Evolutionary conservation across 2,888 invertebrate species (phyloP), one percentile per base, ranked within the genome.

Genomic region (Perdita meconis): DNA sequence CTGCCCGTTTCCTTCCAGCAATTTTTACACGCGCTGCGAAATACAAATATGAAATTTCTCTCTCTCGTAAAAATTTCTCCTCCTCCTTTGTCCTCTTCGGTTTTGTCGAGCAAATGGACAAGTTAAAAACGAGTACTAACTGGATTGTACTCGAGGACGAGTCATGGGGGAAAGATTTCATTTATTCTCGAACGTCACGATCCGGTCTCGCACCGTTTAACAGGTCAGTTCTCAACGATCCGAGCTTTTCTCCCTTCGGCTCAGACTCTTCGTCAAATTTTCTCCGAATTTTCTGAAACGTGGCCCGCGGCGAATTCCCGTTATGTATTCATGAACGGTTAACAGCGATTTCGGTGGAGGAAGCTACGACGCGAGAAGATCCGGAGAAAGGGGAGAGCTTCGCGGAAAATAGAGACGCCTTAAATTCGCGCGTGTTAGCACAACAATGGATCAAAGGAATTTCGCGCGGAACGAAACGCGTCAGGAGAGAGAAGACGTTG

Each of bases 401-500:
- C 51, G 67, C 44, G 47, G 59, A 60, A 44, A 71, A 78, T 60
- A 38, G 63, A 55, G 78, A 57, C 66, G 66, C 47, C 38, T 78
- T 72, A 78, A 71, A 78, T 63, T 72, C 63, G 53, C 63, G 61
- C 51, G 56, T 44, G 63, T 78, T 71, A 40, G 63, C 63, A 40
- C 78, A 78, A 78, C 78, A 78, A 78, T 71, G 57, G 66, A 47
- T 63, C 66, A 78, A 72, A 78, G 72, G 72, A 55, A 47, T 78
- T 38, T 60, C 44, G 36, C 65, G 71, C 36, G 57, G 8, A 65
- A 66, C 42, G 61, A 30, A 42, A 59, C 38, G 53, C 74, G 47
- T 42, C 51, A 16, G 51, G 26, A n/a, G 47, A 0, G 44, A 19
- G 19, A 13, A 5, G 16, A 59, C 4, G 19, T n/a, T 36, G 61